Evolutionary conservation across 1,140 invertebrate species (phyloP), one percentile per base, ranked within the genome.

Genomic region (Helicoverpa armigera): DNA sequence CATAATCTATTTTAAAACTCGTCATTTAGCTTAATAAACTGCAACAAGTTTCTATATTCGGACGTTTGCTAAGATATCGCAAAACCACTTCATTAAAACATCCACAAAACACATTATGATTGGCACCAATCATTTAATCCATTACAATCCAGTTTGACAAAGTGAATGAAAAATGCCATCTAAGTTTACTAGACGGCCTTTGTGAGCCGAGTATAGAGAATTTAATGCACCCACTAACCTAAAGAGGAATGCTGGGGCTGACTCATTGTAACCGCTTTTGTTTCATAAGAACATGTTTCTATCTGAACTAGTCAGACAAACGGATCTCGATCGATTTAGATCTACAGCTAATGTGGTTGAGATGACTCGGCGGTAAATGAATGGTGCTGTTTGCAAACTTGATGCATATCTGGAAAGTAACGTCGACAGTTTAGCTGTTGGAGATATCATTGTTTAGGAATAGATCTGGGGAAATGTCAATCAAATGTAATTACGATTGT

Each of bases 191-290:
- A 72, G 78, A 35, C 16, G 79, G 70, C 79, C 79, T 80, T 73
- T 75, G 61, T 58, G n/a, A 56, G n/a, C 79, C 79, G 23, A 65
- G 48, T 54, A 56, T 35, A 60, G 72, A 35, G 50, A 18, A 75
- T 80, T 65, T 80, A 74, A 80, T 80, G 79, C 60, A 75, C 79
- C 79, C 60, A 80, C 79, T 80, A 51, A 80, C 79, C 79, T 16
- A 43, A 50, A 65, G 58, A 54, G 79, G 79, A 65, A 80, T 80
- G 72, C n/a, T 43, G 58, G 13, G 58, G 2, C 73, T 76, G 75
- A 78, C 23, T 78, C 75, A 78, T 35, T 48, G 43, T 48, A 13
- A 31, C 23, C 13, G 73, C 73, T 76, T 76, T 76, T 76, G 73
- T 76, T 76, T 76, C 58, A 76, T 61, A 76, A 72, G 69, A 72